These are phyloP conservation scores for Lagodon rhomboides DNA, from an alignment of 2,797 vertebrate species.

Conservation along the genomic window DNA sequence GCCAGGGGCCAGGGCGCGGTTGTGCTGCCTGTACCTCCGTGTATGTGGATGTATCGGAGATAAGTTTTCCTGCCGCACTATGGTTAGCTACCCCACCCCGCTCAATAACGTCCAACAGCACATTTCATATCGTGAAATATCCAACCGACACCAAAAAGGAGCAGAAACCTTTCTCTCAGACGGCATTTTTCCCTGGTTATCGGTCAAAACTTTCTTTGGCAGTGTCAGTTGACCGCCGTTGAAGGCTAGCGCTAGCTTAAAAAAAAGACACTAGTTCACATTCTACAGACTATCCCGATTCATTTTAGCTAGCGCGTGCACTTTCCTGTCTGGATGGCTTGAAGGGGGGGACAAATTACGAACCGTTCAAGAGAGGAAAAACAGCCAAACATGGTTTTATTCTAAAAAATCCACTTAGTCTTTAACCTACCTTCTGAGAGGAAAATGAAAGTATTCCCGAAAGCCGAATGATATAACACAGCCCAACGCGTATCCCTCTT, in stretches of 20 bases:
- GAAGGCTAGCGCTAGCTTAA: conserved; percentile 58
- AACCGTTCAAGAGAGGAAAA: neutral
- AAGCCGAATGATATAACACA: conserved; percentile 64
- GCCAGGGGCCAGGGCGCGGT: conserved; percentile 79
- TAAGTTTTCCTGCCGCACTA: conserved; percentile 79
- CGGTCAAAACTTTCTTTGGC: neutral
- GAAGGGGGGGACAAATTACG: conserved; percentile 21
- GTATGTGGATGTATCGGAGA: conserved; percentile 62
- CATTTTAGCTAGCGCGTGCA: conserved; percentile 79
- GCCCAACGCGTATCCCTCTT: conserved; percentile 56
- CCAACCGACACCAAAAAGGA: neutral
- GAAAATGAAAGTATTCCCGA: conserved; percentile 74
- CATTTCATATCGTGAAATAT: conserved; percentile 28
- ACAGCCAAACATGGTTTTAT: fast-evolving
- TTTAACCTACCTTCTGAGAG: conserved; percentile 80
- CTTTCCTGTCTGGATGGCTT: conserved; percentile 67
- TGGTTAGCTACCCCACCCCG: conserved; percentile 77
- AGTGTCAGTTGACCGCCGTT: conserved; percentile 13
- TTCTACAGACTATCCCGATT: conserved; percentile 55
- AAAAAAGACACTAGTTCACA: conserved; percentile 34
- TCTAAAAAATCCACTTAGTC: neutral
- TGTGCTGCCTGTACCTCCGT: conserved; percentile 66
- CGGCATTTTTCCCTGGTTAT: neutral
- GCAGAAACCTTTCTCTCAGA: neutral
- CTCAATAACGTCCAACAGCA: conserved; percentile 41